A percentile compares a stretch with the other conserved stretches of the same genome.
Evolutionary conservation across 2,113 vertebrate species (phyloP).

Genomic region (Conger conger): DNA sequence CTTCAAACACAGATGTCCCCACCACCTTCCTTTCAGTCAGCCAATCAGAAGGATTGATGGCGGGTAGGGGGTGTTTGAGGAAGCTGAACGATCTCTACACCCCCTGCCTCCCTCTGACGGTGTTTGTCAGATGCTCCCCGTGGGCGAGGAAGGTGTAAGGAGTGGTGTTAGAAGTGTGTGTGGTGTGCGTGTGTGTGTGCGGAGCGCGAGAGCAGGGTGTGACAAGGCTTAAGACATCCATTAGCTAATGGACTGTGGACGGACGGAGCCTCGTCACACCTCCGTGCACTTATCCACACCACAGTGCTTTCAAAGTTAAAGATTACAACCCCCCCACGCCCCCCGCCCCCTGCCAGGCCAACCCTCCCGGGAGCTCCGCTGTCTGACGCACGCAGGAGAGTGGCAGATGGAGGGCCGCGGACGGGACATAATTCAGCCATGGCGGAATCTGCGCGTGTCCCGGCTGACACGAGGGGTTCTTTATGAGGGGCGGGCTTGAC

Average conservation of each 20-base stretch:
- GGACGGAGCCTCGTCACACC: conserved; percentile 57
- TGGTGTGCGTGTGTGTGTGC: conserved; percentile 13
- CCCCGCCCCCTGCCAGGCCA: background rate
- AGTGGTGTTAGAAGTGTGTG: conserved; percentile 33
- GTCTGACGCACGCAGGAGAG: conserved; percentile 59
- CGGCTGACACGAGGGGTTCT: conserved; percentile 40
- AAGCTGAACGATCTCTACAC: background rate
- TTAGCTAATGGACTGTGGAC: conserved; percentile 91
- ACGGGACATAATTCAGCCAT: conserved; percentile 71
- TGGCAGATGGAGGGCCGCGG: conserved; percentile 72
- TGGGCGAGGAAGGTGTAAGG: conserved; percentile 70
- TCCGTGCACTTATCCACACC: conserved; percentile 70
- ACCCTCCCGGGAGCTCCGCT: conserved; percentile 59
- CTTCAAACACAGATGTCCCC: background rate
- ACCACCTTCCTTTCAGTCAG: background rate
- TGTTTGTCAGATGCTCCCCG: conserved; percentile 70
- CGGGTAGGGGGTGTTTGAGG: background rate
- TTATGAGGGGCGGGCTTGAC: conserved; percentile 40
- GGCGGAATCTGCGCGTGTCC: conserved; percentile 59
- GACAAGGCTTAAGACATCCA: conserved; percentile 74
- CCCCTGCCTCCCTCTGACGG: conserved; percentile 54
- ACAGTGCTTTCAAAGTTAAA: conserved; percentile 62
- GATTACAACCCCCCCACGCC: conserved; percentile 32
- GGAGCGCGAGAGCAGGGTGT: conserved; percentile 33
- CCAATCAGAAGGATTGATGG: background rate